phyloP scores from a whole-genome alignment of 2,888 invertebrate species.

The Parthenolecanium corni region DNA sequence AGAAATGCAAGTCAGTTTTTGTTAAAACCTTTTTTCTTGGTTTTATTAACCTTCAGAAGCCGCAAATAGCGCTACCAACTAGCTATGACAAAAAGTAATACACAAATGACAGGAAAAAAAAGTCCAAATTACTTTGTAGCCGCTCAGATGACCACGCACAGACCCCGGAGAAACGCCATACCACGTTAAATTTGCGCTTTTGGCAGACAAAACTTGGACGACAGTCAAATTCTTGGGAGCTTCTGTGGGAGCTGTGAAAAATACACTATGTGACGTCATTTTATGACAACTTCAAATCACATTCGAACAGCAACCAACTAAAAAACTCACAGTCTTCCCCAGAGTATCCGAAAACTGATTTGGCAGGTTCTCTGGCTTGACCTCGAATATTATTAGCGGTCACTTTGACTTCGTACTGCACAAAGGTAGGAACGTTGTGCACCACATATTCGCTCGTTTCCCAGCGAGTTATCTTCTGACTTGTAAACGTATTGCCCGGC shows the following conservation, averaged over 20 bases:
- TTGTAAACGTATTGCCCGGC: conserved; percentile 55
- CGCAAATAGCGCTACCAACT: no score
- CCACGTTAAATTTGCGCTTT: conserved; percentile 79
- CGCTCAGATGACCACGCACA: conserved; percentile 83
- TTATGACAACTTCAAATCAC: no score
- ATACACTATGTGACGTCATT: neutral
- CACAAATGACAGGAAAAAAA: no score
- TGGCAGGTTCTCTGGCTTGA: conserved; percentile 64
- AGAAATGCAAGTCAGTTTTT: no score
- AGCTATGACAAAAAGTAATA: no score
- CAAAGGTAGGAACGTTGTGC: conserved; percentile 75
- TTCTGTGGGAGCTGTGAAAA: conserved; percentile 51
- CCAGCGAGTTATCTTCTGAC: conserved; percentile 69
- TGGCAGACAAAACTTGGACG: conserved; percentile 63
- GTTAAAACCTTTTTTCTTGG: no score
- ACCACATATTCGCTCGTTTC: conserved; percentile 53
- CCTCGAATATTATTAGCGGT: conserved; percentile 82
- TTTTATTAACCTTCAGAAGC: no score
- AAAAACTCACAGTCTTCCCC: conserved; percentile 67
- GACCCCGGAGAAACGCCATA: conserved; percentile 66
- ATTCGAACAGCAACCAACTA: no score
- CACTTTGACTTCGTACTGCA: conserved; percentile 79
- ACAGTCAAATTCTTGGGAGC: conserved; percentile 75
- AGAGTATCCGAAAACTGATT: conserved; percentile 75
- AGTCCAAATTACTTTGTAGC: conserved; percentile 58